These are phyloP conservation scores for Blastomussa wellsi DNA, from an alignment of 92 coral and sea anemone species.

Conservation along the genomic window DNA sequence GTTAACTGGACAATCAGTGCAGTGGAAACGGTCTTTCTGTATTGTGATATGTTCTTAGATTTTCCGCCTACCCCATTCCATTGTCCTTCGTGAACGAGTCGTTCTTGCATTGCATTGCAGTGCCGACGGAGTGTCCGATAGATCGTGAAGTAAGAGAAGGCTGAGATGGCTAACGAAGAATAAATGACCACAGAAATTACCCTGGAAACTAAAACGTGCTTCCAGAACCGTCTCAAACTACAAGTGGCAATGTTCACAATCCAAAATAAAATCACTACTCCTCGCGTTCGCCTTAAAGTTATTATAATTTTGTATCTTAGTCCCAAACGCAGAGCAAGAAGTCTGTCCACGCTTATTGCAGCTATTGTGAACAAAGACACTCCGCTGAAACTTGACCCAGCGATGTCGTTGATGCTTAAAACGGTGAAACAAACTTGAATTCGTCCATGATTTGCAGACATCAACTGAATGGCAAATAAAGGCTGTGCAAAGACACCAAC, in stretches of 20 bases:
- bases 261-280: not conserved
- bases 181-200: not conserved
- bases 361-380: not conserved
- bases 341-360: constrained; percentile 15
- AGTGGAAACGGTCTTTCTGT: constrained; percentile 1
- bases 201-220: not conserved
- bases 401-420: not conserved
- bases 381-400: not conserved
- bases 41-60: not conserved
- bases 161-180: not conserved
- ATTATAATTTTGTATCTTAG: not conserved
- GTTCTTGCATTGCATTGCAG: not conserved
- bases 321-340: constrained; percentile 3
- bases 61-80: too few species aligned
- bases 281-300: constrained; percentile 5
- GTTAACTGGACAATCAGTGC: not conserved
- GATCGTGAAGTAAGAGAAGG: constrained; percentile 3
- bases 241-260: not conserved
- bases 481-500: constrained; percentile 1
- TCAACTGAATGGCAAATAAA: not conserved
- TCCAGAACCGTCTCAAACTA: not conserved
- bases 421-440: not conserved
- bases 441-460: not conserved
- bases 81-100: not conserved
- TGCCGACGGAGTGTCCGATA: not conserved